phyloP scores from a whole-genome alignment of 2,888 invertebrate genomes.

The Drosophila algonquin region DNA sequence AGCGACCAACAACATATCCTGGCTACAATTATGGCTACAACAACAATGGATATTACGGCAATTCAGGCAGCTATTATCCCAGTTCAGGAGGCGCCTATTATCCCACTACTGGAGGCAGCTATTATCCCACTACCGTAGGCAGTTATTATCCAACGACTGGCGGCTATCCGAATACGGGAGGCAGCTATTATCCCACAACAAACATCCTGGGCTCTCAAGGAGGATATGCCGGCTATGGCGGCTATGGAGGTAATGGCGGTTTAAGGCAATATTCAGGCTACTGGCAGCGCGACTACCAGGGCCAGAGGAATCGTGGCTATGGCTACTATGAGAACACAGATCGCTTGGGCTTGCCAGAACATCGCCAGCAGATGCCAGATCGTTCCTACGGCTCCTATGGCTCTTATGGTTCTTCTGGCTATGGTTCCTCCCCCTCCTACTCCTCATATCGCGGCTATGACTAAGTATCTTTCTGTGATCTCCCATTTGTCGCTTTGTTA shows the following conservation, averaged over 20 bases:
- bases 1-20: conserved; percentile 37
- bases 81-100: conserved; percentile 30
- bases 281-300: conserved; percentile 85
- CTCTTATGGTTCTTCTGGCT: conserved; percentile 13
- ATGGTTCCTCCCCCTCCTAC: conserved; percentile 44
- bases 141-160: conserved; percentile 71
- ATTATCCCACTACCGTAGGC: conserved; percentile 49
- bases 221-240: conserved; percentile 85
- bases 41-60: conserved; percentile 45
- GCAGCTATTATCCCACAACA: conserved; percentile 77
- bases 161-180: conserved; percentile 40
- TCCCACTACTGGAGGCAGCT: conserved; percentile 27
- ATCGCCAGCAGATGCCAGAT: conserved; percentile 8
- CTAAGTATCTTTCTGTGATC: conserved; percentile 49
- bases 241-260: conserved; percentile 87
- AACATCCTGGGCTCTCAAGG: conserved; percentile 75
- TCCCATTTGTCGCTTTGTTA: conserved; percentile 36
- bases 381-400: conserved; percentile 38
- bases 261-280: conserved; percentile 86
- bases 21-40: conserved; percentile 31
- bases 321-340: conserved; percentile 85
- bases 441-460: conserved; percentile 72
- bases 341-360: conserved; percentile 77
- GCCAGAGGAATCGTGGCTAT: conserved; percentile 86
- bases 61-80: conserved; percentile 27